These are phyloP conservation scores for Agonopterix alstromeriana DNA, from an alignment of 2,888 invertebrate species.

Conservation along the genomic window DNA sequence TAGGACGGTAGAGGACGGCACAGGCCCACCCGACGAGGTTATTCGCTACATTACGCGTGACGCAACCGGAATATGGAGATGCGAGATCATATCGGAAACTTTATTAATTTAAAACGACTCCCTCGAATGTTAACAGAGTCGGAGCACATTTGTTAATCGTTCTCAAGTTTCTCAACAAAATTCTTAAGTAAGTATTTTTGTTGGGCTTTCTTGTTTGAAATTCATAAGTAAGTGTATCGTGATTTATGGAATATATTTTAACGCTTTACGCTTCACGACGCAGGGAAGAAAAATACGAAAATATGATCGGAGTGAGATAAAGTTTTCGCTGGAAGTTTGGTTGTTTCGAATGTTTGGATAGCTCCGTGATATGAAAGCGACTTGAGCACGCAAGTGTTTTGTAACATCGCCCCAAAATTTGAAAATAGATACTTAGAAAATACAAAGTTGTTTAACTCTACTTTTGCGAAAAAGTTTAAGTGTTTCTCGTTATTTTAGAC, in stretches of 20 bases:
- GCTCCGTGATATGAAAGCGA: constrained; percentile 32
- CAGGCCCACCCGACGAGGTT: constrained; percentile 18
- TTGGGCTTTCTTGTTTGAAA: constrained; percentile 42
- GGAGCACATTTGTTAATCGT: constrained; percentile 50
- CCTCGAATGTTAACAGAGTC: constrained; percentile 28
- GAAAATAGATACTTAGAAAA: constrained; percentile 1
- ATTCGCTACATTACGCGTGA: constrained; percentile 15
- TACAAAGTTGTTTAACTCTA: not conserved
- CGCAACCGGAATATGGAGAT: not conserved
- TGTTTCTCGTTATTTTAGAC: not conserved
- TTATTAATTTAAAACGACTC: constrained; percentile 51
- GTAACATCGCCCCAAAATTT: not conserved
- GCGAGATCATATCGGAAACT: constrained; percentile 28
- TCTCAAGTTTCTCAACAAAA: constrained; percentile 32
- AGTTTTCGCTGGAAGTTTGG: constrained; percentile 37
- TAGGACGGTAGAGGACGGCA: constrained; percentile 54
- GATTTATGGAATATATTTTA: constrained; percentile 65
- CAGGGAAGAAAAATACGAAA: constrained; percentile 58
- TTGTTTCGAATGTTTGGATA: constrained; percentile 43
- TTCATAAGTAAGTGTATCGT: constrained; percentile 55
- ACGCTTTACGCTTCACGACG: constrained; percentile 40
- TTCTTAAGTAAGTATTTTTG: constrained; percentile 61
- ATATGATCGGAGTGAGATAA: constrained; percentile 41
- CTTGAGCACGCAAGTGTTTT: constrained; percentile 1
- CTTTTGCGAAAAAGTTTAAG: not conserved